Conservation (phyloP, 2,888 invertebrate species). For the Laspeyria flexula region DNA sequence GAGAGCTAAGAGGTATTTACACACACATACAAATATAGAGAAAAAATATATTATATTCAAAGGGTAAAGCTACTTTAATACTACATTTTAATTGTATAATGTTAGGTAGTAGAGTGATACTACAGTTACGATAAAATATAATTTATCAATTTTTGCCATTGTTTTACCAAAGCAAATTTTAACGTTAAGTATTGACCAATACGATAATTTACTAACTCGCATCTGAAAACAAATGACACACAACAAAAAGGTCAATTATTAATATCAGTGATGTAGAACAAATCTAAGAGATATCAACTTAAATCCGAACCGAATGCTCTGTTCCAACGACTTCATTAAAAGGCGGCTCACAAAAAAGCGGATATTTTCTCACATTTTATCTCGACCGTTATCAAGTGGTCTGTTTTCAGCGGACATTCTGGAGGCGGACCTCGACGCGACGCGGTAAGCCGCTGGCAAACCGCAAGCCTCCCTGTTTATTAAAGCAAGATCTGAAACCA, state of each 20-base stretch:
- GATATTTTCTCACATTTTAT: conserved; percentile 26
- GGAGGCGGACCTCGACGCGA: conserved; percentile 15
- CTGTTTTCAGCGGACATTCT: conserved; percentile 23
- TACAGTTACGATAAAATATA: too few relatives aligned
- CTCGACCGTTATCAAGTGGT: conserved; percentile 23
- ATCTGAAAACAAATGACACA: background rate
- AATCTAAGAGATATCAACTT: background rate
- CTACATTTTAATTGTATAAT: too few relatives aligned
- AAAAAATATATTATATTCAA: too few relatives aligned
- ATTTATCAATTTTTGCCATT: too few relatives aligned
- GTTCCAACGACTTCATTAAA: conserved; percentile 18
- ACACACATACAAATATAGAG: too few relatives aligned
- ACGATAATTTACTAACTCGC: too few relatives aligned
- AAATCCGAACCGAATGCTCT: background rate
- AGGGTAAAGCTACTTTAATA: too few relatives aligned
- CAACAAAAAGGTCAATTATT: background rate
- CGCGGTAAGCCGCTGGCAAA: conserved; percentile 13
- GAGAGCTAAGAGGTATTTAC: too few relatives aligned
- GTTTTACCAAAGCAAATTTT: too few relatives aligned
- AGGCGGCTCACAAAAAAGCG: conserved; percentile 18
- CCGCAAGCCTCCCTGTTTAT: conserved; percentile 7
- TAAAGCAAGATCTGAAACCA: conserved; percentile 6
- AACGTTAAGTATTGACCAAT: too few relatives aligned
- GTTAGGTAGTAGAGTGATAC: too few relatives aligned
- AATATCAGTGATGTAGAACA: background rate